Percentiles rank a stretch among this genome's conserved stretches.
Conservation (phyloP, 2,888 invertebrate genomes). For the Agonopterix alstromeriana region DNA sequence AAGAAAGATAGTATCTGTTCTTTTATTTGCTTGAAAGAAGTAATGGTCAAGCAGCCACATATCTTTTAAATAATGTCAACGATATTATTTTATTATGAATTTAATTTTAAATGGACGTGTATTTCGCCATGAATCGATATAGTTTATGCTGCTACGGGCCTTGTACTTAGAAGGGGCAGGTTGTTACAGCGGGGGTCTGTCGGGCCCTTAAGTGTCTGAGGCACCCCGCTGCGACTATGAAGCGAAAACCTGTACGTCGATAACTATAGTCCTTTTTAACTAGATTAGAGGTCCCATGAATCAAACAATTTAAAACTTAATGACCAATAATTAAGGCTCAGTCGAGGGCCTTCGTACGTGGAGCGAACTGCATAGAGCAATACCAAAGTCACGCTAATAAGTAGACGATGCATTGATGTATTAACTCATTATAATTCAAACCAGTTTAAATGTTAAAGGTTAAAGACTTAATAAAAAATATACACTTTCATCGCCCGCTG, state of each 20-base stretch:
- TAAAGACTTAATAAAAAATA: slow-evolving; percentile 61
- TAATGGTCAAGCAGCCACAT: too few relatives aligned
- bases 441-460: slow-evolving; percentile 61
- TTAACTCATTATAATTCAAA: slow-evolving; percentile 70
- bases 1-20: too few relatives aligned
- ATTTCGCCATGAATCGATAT: background rate
- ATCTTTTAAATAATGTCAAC: too few relatives aligned
- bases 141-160: slow-evolving; percentile 1
- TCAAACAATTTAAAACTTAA: too few relatives aligned
- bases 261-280: slow-evolving; percentile 23
- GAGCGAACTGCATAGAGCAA: too few relatives aligned
- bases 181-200: slow-evolving; percentile 46
- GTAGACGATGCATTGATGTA: slow-evolving; percentile 64
- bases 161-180: slow-evolving; percentile 45
- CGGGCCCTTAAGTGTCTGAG: slow-evolving; percentile 38
- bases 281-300: too few relatives aligned
- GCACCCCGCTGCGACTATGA: slow-evolving; percentile 54
- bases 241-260: slow-evolving; percentile 52
- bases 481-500: slow-evolving; percentile 52
- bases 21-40: too few relatives aligned
- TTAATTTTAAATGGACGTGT: background rate
- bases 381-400: slow-evolving; percentile 38
- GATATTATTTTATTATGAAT: too few relatives aligned
- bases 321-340: too few relatives aligned
- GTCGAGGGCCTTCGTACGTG: too few relatives aligned